Conservation (phyloP, 1,140 invertebrate genomes). For the Zaprionus kolodkinae region DNA sequence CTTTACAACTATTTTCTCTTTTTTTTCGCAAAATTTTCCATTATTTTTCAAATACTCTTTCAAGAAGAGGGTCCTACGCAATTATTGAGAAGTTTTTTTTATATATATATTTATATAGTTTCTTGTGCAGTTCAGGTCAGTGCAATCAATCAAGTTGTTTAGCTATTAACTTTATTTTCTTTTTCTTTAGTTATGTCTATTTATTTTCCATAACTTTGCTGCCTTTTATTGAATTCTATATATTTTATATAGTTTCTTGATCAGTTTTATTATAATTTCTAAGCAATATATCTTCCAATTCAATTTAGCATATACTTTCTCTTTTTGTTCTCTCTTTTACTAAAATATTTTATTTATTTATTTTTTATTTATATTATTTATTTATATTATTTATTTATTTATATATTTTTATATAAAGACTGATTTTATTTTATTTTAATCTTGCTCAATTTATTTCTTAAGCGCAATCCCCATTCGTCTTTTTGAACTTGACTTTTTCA, state of each 20-base stretch:
- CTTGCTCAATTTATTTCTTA: neutral
- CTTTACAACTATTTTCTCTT: constrained; percentile 61
- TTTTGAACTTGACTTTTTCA: neutral
- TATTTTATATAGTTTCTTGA: too few species aligned
- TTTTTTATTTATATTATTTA: too few species aligned
- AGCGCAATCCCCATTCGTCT: neutral
- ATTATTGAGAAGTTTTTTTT: neutral
- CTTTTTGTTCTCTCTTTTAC: too few species aligned
- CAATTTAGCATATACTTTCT: too few species aligned
- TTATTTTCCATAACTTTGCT: too few species aligned
- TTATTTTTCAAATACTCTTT: neutral
- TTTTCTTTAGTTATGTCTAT: neutral
- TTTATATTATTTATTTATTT: too few species aligned
- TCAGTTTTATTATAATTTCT: too few species aligned
- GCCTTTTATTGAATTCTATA: too few species aligned
- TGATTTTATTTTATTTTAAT: neutral
- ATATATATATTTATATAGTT: neutral
- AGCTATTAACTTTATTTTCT: neutral
- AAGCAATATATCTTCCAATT: too few species aligned
- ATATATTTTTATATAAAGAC: neutral
- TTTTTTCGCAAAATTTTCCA: constrained; percentile 26
- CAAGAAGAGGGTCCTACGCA: neutral
- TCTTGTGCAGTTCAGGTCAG: neutral
- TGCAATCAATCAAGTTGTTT: too few species aligned
- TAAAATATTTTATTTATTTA: too few species aligned